These are phyloP conservation scores for Bombus confusus DNA, from an alignment of 1,140 invertebrate genomes.

Conservation along the genomic window DNA sequence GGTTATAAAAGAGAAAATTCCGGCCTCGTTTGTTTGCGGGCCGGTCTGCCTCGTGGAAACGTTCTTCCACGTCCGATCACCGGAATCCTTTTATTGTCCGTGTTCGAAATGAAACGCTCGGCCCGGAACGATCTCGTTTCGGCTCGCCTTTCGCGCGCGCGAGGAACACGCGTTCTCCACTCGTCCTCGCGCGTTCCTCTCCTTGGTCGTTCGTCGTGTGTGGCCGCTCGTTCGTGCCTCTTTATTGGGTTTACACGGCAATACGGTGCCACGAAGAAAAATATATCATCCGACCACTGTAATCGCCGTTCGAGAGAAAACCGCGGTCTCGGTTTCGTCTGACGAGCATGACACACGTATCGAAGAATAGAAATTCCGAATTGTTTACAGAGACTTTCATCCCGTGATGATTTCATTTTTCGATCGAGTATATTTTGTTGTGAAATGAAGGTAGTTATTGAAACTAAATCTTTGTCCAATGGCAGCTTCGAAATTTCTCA, in stretches of 20 bases:
- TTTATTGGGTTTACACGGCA: constrained; percentile 68
- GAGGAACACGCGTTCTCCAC: constrained; percentile 38
- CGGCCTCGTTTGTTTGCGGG: constrained; percentile 68
- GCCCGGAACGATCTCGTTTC: constrained; percentile 58
- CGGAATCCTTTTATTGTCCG: constrained; percentile 65
- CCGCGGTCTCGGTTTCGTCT: neutral
- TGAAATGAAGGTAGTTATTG: neutral
- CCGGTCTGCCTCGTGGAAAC: constrained; percentile 60
- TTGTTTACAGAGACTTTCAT: neutral
- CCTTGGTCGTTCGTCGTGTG: constrained; percentile 53
- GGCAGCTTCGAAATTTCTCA: neutral
- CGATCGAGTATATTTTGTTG: neutral
- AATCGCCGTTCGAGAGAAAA: constrained; percentile 45
- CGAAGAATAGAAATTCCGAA: neutral
- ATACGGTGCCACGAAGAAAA: constrained; percentile 63
- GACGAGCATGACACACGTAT: neutral
- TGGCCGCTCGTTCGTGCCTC: constrained; percentile 64
- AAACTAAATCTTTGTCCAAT: too few relatives aligned
- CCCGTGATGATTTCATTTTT: too few relatives aligned
- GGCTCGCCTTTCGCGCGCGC: constrained; percentile 46
- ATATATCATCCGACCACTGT: constrained; percentile 58
- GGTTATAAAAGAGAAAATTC: constrained; percentile 71
- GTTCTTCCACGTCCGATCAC: constrained; percentile 59
- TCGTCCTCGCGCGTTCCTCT: neutral
- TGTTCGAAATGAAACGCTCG: constrained; percentile 49